Evolutionary conservation across 2,797 vertebrate genomes (phyloP), one percentile per base, ranked within the genome.

Genomic region (Gambelia wislizenii): DNA sequence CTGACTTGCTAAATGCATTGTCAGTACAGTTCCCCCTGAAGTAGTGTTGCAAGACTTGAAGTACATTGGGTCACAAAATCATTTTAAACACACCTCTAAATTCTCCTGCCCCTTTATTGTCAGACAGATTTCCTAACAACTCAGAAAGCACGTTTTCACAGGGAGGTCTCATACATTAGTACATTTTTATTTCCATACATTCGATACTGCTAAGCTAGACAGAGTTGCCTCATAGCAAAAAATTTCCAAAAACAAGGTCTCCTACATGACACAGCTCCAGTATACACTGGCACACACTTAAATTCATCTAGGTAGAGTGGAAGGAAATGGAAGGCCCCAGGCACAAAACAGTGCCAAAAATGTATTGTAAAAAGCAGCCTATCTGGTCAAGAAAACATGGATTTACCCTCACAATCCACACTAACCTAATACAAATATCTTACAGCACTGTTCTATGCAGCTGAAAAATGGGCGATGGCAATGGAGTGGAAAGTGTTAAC

Each of bases 401-500:
- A 64, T 75, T 56, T 42, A 12, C 3, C 47, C 75, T 5, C 20
- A 1, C 22, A 13, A 8, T 9, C 39, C 33, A 2, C 42, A 33
- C 22, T 59, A 44, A 85, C 22, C 36, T 47, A 70, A 59, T 44
- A 49, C 76, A 77, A 69, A 47, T 12, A 14, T 59, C 70, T 36
- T 7, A 2, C 54, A 75, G 18, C 33, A 12, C 54, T 49, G n/a
- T 22, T 1, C 52, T 36, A 5, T 5, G 3, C 39, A 16, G 13
- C 13, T 39, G 13, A 36, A 13, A 39, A 5, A 64, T 13, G 6
- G 70, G n/a, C 67, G 12, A 13, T 9, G 27, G 85, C 42, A 27
- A 16, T 6, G 44, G 79, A n/a, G 33, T 54, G 69, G 87, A 86
- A 83, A 69, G 78, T 18, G 89, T 89, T 86, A 83, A 89, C 20